Conservation (phyloP, 2,888 invertebrate genomes). For the Trilocha varians region DNA sequence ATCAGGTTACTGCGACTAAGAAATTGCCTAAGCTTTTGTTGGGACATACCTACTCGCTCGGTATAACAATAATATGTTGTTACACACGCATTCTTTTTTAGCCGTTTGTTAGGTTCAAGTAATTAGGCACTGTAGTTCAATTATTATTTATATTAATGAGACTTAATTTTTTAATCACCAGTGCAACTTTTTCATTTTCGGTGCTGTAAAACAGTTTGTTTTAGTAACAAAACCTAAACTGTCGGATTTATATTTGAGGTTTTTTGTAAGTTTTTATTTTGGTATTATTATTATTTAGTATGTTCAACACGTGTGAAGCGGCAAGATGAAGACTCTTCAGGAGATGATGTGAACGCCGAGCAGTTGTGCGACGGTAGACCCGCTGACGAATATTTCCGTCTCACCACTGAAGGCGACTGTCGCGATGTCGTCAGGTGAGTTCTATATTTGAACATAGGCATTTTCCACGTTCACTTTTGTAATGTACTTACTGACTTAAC, state of each 20-base stretch:
- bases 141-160: too few relatives aligned
- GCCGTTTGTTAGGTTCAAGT: neutral
- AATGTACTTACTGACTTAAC: too few relatives aligned
- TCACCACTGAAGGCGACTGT: constrained; percentile 88
- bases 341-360: constrained; percentile 79
- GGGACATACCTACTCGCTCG: neutral
- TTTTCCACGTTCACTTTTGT: neutral
- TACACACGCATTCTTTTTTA: neutral
- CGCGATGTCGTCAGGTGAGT: constrained; percentile 93
- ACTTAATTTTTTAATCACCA: too few relatives aligned
- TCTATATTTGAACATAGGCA: constrained; percentile 7
- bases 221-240: too few relatives aligned
- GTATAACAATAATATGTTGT: neutral
- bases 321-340: constrained; percentile 79
- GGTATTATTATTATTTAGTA: constrained; percentile 23
- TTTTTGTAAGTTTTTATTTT: too few relatives aligned
- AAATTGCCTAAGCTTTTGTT: neutral
- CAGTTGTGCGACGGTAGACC: constrained; percentile 91
- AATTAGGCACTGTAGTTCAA: neutral
- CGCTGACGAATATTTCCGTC: constrained; percentile 92
- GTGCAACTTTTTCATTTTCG: too few relatives aligned
- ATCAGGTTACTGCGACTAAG: neutral
- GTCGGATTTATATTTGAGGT: too few relatives aligned
- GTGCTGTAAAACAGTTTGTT: too few relatives aligned
- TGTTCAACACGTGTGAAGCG: constrained; percentile 69